Conservation (phyloP, 2,113 vertebrate species). For the Anguilla japonica region DNA sequence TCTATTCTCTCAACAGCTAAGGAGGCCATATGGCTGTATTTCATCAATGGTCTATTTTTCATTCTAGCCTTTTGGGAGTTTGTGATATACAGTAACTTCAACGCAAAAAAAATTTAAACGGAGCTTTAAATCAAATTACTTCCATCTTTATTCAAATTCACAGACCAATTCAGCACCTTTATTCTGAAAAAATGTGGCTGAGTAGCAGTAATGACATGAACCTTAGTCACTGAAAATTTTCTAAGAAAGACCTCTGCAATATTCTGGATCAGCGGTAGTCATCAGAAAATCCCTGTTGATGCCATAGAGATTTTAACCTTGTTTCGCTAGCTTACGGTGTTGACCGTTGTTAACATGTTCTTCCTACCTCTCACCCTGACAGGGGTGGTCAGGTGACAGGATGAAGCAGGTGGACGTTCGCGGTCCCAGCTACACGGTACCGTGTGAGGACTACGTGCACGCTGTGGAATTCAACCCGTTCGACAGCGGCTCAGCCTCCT, state of each 20-base stretch:
- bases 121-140: neutral
- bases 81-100: neutral
- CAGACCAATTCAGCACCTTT: neutral
- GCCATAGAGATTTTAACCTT: neutral
- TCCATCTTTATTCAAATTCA: neutral
- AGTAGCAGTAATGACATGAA: neutral
- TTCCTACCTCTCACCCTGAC: neutral
- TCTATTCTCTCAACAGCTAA: neutral
- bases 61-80: neutral
- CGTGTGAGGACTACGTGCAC: conserved; percentile 88
- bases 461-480: conserved; percentile 95
- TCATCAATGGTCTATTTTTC: neutral
- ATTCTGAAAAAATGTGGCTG: neutral
- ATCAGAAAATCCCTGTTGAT: neutral
- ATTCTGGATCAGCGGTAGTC: neutral
- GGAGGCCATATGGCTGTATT: neutral
- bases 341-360: neutral
- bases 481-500: conserved; percentile 75
- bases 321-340: neutral
- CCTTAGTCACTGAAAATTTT: neutral
- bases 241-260: neutral
- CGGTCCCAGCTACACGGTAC: conserved; percentile 80
- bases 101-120: neutral
- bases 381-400: conserved; percentile 38
- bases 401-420: conserved; percentile 84